Percentiles rank a stretch among this genome's conserved stretches.
Evolutionary conservation across 2,113 vertebrate genomes (phyloP).

Genomic region (Scortum barcoo): DNA sequence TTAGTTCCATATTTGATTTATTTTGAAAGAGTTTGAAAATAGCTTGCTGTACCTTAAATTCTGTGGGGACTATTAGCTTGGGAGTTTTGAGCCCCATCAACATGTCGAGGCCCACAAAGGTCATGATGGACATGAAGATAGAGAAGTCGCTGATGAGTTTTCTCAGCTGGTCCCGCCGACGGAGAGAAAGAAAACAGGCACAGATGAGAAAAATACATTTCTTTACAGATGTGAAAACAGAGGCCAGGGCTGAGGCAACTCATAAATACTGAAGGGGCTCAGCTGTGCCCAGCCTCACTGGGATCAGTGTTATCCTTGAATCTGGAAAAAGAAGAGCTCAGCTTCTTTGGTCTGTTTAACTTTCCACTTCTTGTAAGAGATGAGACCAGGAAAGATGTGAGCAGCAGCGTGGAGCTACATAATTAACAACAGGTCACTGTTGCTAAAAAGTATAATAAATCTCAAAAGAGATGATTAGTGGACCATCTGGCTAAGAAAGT

Average conservation of each 20-base stretch:
- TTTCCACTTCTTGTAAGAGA: background rate
- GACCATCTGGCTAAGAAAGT: background rate
- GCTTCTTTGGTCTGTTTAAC: conserved; percentile 2
- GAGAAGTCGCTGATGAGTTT: conserved; percentile 97
- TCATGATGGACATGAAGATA: conserved; percentile 96
- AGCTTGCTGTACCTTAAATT: conserved; percentile 86
- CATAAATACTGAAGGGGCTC: conserved; percentile 17
- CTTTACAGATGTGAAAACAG: background rate
- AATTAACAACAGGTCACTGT: background rate
- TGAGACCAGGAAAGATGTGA: background rate
- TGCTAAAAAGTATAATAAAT: background rate
- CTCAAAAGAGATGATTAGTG: background rate
- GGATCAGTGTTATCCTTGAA: background rate
- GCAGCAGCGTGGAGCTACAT: background rate
- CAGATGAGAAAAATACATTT: background rate
- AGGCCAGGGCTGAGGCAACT: background rate
- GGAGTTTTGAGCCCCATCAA: conserved; percentile 92
- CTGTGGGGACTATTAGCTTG: conserved; percentile 92
- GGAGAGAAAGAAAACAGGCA: conserved; percentile 4
- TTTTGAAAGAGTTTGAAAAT: background rate
- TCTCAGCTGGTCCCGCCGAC: conserved; percentile 85
- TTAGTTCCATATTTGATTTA: background rate
- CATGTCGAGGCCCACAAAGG: conserved; percentile 93
- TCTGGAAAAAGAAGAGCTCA: background rate
- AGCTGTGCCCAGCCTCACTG: background rate